phyloP scores from a whole-genome alignment of 2,113 vertebrate species.

The Pungitius pungitius region DNA sequence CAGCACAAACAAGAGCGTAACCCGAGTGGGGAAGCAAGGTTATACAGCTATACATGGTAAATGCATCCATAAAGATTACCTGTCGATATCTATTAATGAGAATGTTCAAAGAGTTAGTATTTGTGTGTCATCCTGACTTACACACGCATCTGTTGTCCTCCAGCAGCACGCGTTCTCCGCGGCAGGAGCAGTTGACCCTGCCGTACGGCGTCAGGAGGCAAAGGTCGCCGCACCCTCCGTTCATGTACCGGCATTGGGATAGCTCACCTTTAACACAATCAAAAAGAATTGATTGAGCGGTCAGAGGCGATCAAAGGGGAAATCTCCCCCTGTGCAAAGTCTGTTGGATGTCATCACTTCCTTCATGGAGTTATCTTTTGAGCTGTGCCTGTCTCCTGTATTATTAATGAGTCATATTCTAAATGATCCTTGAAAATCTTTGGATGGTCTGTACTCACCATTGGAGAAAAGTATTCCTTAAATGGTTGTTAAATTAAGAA shows the following conservation, averaged over 20 bases:
- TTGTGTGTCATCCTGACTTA: conserved; percentile 83
- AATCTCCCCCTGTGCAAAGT: background rate
- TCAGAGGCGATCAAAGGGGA: background rate
- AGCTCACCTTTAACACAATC: conserved; percentile 86
- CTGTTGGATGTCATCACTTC: background rate
- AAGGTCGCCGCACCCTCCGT: conserved; percentile 95
- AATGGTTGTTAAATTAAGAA: background rate
- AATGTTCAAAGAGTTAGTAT: background rate
- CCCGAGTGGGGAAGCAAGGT: background rate
- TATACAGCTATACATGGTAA: background rate
- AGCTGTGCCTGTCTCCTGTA: background rate
- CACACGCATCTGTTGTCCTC: conserved; percentile 98
- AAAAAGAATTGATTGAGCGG: conserved; percentile 27
- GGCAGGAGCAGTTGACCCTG: conserved; percentile 92
- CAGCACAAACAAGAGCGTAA: conserved; percentile 13
- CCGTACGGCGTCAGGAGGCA: conserved; percentile 92
- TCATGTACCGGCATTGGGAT: conserved; percentile 90
- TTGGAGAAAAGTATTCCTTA: background rate
- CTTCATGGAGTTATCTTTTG: background rate
- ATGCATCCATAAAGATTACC: background rate
- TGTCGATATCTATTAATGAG: conserved; percentile 25
- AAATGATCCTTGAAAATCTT: conserved; percentile 3
- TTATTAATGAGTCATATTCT: background rate
- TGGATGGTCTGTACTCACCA: background rate
- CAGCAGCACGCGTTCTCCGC: conserved; percentile 90